Base-by-base conservation (phyloP, 2,888 invertebrate species). In the Bibio marci region DNA sequence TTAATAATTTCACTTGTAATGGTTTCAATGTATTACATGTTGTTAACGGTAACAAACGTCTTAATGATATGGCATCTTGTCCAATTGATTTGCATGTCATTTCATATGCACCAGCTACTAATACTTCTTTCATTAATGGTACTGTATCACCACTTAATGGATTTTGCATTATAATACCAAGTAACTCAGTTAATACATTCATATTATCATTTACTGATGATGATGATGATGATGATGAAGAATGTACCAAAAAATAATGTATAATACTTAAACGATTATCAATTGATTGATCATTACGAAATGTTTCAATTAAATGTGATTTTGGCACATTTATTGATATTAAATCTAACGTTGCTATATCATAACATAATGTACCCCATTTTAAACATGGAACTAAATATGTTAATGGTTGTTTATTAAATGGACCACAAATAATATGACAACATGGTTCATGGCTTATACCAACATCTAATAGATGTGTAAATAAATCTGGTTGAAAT, bases 401-500 rank as follows among this genome's bases (percentile, higher is more conserved):
- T 1, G 73, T 72, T 2, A 59, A 45, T 2, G 56, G 52, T 36
- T 55, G 50, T 66, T 61, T 30, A 30, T 70, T 70, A 43, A 62
- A 58, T 1, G 73, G 64, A 1, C 80, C 73, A 14, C 79, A 69
- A 1, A 81, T 70, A 38, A 85, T 73, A 52, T 85, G 83, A 49
- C 81, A 80, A 48, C 78, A 79, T 0, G 88, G 87, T 55, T 87
- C 86, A 58, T 87, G 88, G 50, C 73, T 71, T 10, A 79, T 63
- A 4, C 86, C 82, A 35, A 88, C 77, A 63, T 91, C 90, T 39
- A 91, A 64, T 19, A 90, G 62, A 53, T 91, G 88, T 0, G 81
- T 77, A 62, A 87, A 90, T 25, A 83, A 66, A 52, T 79, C 83
- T 12, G 87, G 85, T 18, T 85, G 78, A 51, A 80, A 77, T 2